Conservation (phyloP, 2,113 vertebrate genomes). For the Opisthocomus hoazin region DNA sequence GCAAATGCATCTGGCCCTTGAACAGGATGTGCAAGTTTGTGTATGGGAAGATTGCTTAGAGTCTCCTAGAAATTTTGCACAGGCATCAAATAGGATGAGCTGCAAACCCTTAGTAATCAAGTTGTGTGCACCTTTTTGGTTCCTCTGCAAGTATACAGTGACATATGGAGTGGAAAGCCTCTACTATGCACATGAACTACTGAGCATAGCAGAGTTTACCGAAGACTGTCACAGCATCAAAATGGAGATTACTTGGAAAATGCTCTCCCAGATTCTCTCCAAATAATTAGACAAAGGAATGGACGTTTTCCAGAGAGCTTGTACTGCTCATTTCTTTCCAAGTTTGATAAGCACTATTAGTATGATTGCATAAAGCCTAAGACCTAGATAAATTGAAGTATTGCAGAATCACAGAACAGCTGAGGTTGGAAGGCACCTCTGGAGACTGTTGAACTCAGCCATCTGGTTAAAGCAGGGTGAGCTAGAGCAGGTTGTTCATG, state of each 20-base stretch:
- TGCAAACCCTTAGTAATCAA: neutral
- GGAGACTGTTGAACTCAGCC: neutral
- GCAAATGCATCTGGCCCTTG: neutral
- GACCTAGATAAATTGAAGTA: neutral
- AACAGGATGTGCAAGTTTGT: neutral
- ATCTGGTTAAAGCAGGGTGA: neutral
- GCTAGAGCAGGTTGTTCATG: neutral
- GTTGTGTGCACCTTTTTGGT: neutral
- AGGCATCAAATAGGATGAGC: neutral
- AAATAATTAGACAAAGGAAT: neutral
- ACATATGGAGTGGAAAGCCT: neutral
- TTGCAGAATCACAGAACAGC: neutral
- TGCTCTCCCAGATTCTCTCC: neutral
- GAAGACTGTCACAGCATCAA: neutral
- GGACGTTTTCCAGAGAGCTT: neutral
- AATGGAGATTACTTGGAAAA: neutral
- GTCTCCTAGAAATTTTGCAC: neutral
- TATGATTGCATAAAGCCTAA: neutral
- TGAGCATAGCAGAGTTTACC: no score
- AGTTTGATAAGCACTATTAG: neutral
- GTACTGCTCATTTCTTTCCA: neutral
- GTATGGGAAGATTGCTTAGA: neutral
- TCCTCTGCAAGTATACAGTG: neutral
- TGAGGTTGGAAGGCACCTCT: neutral
- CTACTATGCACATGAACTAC: no score